These are phyloP conservation scores for Phoebastria nigripes DNA, from an alignment of 2,797 vertebrate species.

Conservation along the genomic window DNA sequence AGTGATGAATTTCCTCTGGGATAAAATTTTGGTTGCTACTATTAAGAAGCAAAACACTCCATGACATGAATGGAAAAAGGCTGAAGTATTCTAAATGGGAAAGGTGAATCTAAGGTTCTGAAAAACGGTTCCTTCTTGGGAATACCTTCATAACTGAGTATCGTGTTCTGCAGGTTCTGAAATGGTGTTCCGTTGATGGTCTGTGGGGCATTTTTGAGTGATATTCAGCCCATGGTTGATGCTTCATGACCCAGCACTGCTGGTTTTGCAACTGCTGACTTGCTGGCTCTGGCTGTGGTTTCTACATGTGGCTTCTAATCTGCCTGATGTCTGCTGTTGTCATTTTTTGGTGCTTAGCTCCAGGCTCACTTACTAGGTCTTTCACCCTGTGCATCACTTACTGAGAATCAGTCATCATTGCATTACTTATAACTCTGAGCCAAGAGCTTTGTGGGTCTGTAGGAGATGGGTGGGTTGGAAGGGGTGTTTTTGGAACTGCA, in stretches of 20 bases:
- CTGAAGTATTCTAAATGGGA: background rate
- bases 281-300: background rate
- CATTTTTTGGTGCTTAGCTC: background rate
- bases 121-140: background rate
- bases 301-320: background rate
- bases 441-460: background rate
- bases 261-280: background rate
- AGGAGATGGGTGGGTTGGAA: background rate
- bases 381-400: background rate
- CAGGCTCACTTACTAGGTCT: background rate
- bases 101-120: background rate
- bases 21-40: background rate
- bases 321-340: background rate
- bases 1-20: background rate
- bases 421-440: background rate
- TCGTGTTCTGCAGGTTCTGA: background rate
- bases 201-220: background rate
- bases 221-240: background rate
- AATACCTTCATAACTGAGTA: background rate
- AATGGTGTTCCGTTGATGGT: background rate
- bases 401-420: background rate
- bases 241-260: background rate
- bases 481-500: background rate
- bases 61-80: background rate
- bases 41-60: background rate